phyloP scores from a whole-genome alignment of 2,113 vertebrate species.

The Cynoglossus semilaevis region DNA sequence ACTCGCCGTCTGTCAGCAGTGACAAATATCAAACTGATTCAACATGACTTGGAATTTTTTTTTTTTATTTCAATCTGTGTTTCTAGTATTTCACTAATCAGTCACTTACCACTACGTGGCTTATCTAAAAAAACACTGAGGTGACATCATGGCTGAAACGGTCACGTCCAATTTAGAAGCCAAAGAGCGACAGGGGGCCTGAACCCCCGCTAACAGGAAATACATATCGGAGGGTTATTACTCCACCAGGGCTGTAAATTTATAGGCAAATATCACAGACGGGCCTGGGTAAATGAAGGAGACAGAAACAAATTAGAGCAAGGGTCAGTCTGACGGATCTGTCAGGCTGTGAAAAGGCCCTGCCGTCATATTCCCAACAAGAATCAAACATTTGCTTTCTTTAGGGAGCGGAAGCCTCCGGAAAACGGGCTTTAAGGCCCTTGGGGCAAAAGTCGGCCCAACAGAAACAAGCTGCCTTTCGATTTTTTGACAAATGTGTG shows the following conservation, averaged over 20 bases:
- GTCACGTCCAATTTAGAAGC: slow-evolving; percentile 56
- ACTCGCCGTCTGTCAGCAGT: slow-evolving; percentile 40
- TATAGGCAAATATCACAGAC: slow-evolving; percentile 52
- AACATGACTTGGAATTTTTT: slow-evolving; percentile 43
- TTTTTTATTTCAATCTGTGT: slow-evolving; percentile 28
- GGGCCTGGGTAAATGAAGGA: slow-evolving; percentile 42
- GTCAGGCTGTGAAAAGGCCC: slow-evolving; percentile 50
- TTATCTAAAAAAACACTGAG: slow-evolving; percentile 34
- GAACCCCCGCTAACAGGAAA: slow-evolving; percentile 55
- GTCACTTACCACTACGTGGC: slow-evolving; percentile 22
- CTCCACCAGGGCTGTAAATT: slow-evolving; percentile 33
- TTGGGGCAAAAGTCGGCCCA: slow-evolving; percentile 33
- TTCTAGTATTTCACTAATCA: slow-evolving; percentile 26
- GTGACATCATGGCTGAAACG: slow-evolving; percentile 56
- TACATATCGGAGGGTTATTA: slow-evolving; percentile 46
- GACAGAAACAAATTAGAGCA: slow-evolving; percentile 64
- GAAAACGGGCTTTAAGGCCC: slow-evolving; percentile 31
- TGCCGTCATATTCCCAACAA: slow-evolving; percentile 44
- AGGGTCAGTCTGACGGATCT: slow-evolving; percentile 57
- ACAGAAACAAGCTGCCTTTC: slow-evolving; percentile 49
- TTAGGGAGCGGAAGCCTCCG: slow-evolving; percentile 27
- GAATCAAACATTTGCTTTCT: slow-evolving; percentile 57
- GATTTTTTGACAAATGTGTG: slow-evolving; percentile 30
- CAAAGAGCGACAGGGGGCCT: slow-evolving; percentile 38
- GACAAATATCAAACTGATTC: slow-evolving; percentile 56